phyloP scores from a whole-genome alignment of 64 coral and sea anemone genomes.

The Actinia tenebrosa region DNA sequence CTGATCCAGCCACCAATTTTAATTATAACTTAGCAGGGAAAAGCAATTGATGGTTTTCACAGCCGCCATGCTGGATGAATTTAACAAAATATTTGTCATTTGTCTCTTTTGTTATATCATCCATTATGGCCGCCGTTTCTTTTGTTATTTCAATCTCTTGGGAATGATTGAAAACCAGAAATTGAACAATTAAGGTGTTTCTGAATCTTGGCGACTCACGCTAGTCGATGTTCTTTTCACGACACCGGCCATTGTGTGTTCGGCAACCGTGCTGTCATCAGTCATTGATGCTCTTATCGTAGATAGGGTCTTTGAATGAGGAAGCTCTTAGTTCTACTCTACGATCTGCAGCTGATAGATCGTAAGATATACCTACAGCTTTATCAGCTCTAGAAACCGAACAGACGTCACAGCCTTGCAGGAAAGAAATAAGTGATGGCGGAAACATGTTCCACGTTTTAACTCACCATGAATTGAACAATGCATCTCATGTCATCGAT shows the following conservation, averaged over 20 bases:
- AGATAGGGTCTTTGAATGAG: background rate
- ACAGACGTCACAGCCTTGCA: background rate
- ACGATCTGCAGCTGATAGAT: background rate
- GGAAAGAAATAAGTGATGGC: background rate
- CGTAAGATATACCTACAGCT: background rate
- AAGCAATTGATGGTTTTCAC: no score
- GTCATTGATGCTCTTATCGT: background rate
- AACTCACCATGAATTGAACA: background rate
- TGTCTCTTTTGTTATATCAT: no score
- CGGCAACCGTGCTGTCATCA: background rate
- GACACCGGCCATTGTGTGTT: background rate
- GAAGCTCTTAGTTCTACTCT: slow-evolving; percentile 7
- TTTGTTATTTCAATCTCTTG: no score
- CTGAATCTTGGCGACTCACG: background rate
- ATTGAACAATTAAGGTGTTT: background rate
- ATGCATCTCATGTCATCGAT: background rate
- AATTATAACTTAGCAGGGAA: background rate
- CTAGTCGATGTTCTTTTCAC: background rate
- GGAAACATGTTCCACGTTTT: background rate
- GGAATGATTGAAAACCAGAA: background rate
- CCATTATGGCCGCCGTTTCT: no score
- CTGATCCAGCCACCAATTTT: background rate
- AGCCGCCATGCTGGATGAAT: no score
- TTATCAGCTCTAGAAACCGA: background rate
- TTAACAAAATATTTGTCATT: no score